These are phyloP conservation scores for Drosophila parvula DNA, from an alignment of 1,140 invertebrate genomes.

Conservation along the genomic window DNA sequence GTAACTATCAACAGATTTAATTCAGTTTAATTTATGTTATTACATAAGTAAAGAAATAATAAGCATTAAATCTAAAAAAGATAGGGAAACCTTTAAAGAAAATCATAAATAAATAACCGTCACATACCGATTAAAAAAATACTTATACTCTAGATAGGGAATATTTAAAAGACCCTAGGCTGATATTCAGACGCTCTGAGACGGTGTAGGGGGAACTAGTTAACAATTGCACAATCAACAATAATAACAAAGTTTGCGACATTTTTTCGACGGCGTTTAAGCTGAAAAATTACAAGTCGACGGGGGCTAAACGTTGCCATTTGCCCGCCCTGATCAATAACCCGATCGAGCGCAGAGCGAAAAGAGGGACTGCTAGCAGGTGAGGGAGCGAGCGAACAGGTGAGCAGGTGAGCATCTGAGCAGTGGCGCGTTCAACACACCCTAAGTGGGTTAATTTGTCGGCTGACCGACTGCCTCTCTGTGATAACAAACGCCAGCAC, in stretches of 20 bases:
- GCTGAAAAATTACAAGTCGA: slow-evolving; percentile 36
- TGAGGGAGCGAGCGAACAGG: slow-evolving; percentile 7
- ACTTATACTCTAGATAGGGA: background rate
- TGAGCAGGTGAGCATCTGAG: slow-evolving; percentile 18
- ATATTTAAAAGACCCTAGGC: background rate
- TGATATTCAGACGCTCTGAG: slow-evolving; percentile 12
- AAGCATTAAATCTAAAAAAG: background rate
- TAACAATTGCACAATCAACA: slow-evolving; percentile 63
- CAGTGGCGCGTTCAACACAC: slow-evolving; percentile 69
- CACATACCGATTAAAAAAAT: background rate
- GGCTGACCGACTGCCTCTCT: slow-evolving; percentile 44
- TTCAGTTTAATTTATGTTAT: too few species aligned
- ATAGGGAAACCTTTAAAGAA: background rate
- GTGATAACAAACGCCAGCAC: slow-evolving; percentile 62
- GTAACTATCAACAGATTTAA: too few species aligned
- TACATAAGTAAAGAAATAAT: too few species aligned
- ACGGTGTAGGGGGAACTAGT: slow-evolving; percentile 56
- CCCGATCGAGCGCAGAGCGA: slow-evolving; percentile 16
- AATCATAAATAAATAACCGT: background rate
- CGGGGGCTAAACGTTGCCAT: slow-evolving; percentile 57
- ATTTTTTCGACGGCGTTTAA: slow-evolving; percentile 57
- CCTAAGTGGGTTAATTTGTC: slow-evolving; percentile 73
- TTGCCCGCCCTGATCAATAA: slow-evolving; percentile 64
- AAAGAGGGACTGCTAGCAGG: slow-evolving; percentile 2
- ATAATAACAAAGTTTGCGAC: slow-evolving; percentile 63